Evolutionary conservation across 2,113 vertebrate species (phyloP).

Genomic region (Sander vitreus): DNA sequence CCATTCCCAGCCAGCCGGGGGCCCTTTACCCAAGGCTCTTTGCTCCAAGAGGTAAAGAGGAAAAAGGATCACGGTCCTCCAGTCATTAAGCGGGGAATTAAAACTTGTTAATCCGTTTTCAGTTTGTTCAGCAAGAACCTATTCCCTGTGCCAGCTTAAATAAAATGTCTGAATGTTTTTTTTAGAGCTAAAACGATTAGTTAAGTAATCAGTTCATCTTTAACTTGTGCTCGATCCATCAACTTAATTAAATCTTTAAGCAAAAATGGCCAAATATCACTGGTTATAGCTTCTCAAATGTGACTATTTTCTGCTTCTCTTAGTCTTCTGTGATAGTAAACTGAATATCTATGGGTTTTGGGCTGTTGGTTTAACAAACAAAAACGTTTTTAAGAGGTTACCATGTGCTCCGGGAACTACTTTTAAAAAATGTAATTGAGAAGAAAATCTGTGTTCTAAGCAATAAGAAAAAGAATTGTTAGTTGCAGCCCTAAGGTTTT

Average conservation of each 20-base stretch:
- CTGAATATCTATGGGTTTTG: neutral
- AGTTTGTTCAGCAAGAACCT: neutral
- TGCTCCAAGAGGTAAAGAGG: slow-evolving; percentile 25
- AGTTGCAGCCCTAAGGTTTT: neutral
- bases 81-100: neutral
- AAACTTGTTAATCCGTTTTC: neutral
- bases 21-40: slow-evolving; percentile 39
- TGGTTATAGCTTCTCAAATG: neutral
- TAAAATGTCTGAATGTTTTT: neutral
- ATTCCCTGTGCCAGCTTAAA: neutral
- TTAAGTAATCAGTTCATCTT: neutral
- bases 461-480: neutral
- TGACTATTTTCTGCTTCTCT: neutral
- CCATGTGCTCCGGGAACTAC: neutral
- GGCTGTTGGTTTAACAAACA: neutral
- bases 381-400: neutral
- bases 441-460: neutral
- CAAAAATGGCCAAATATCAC: neutral
- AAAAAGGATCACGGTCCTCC: neutral
- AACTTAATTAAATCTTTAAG: neutral
- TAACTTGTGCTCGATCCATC: neutral
- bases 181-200: neutral
- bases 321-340: neutral
- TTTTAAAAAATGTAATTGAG: neutral
- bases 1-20: slow-evolving; percentile 67